A percentile compares a stretch with the other conserved stretches of the same genome.
Evolutionary conservation across 2,113 vertebrate genomes (phyloP).

Genomic region (Psophia crepitans): DNA sequence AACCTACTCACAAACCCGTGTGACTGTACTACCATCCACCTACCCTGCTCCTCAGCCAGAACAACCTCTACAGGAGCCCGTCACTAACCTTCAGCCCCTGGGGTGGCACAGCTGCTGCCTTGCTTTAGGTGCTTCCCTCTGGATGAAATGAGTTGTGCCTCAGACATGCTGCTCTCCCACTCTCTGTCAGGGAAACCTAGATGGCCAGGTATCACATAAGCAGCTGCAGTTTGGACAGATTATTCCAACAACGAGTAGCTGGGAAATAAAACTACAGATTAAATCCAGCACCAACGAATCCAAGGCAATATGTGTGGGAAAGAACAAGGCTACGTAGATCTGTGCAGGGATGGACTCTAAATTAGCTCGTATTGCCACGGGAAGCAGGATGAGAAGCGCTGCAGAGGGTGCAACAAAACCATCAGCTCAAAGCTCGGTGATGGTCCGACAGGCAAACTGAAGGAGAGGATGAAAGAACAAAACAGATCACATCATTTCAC

Average conservation of each 20-base stretch:
- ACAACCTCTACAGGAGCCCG: not conserved
- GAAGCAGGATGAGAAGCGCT: not conserved
- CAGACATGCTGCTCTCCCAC: accelerated
- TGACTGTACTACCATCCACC: not conserved
- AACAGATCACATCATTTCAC: not conserved
- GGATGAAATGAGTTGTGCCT: not conserved
- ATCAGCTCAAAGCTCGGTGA: not conserved
- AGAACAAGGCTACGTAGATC: not conserved
- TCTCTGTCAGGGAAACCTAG: not conserved
- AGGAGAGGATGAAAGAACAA: not conserved
- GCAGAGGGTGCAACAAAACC: not conserved
- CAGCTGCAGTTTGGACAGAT: not conserved
- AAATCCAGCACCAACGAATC: not conserved
- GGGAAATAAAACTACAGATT: not conserved
- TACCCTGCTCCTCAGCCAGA: not conserved
- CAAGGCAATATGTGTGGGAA: not conserved
- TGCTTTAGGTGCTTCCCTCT: not conserved
- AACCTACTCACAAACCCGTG: not conserved
- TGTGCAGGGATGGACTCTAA: not conserved
- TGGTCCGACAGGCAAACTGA: not conserved
- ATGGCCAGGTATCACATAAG: not conserved
- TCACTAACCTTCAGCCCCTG: not conserved
- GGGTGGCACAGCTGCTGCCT: not conserved
- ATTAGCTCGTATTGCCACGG: not conserved
- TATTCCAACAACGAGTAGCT: not conserved